These are phyloP conservation scores for Heliangelus exortis DNA, from an alignment of 2,797 vertebrate genomes.

Conservation along the genomic window DNA sequence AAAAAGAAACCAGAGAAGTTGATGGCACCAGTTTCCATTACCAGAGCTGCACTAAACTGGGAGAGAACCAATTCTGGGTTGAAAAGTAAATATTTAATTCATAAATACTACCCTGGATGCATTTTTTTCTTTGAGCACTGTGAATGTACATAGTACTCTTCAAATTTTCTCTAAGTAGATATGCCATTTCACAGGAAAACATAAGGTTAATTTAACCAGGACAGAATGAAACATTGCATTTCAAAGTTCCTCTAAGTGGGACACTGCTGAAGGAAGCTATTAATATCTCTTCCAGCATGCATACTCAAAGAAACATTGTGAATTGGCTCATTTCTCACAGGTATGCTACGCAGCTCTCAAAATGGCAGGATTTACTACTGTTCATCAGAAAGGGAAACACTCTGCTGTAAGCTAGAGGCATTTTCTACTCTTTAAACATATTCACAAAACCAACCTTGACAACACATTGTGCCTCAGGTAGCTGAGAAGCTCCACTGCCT, in stretches of 20 bases:
- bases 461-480: neutral
- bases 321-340: slow-evolving; percentile 44
- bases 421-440: slow-evolving; percentile 29
- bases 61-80: slow-evolving; percentile 30
- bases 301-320: slow-evolving; percentile 19
- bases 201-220: slow-evolving; percentile 54
- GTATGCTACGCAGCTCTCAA: neutral
- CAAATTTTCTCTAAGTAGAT: slow-evolving; percentile 10
- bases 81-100: slow-evolving; percentile 61
- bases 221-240: slow-evolving; percentile 22
- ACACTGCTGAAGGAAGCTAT: slow-evolving; percentile 35
- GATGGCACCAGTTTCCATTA: neutral
- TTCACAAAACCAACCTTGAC: neutral
- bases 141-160: slow-evolving; percentile 12
- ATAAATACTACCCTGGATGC: slow-evolving; percentile 17
- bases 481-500: neutral
- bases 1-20: neutral
- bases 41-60: neutral
- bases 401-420: neutral
- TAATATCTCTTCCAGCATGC: neutral
- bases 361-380: neutral
- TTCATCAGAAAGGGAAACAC: slow-evolving; percentile 13
- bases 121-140: neutral
- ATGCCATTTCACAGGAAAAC: slow-evolving; percentile 38
- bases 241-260: slow-evolving; percentile 39